Percentiles rank a stretch among this genome's conserved stretches.
Conservation (phyloP, 2,797 vertebrate genomes). For the Sebastes vulpes region DNA sequence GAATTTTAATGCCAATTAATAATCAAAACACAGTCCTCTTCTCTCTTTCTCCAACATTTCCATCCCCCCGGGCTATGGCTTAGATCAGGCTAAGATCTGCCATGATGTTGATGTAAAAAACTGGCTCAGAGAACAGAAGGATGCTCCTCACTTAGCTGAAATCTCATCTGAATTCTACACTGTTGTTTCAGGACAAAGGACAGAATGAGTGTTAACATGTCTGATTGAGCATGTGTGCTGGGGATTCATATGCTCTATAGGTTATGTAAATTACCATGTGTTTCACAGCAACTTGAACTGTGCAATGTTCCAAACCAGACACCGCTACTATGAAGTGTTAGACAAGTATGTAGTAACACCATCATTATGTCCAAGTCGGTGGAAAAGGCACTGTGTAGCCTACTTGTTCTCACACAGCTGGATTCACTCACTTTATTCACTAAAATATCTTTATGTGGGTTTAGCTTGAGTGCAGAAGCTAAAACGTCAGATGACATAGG, state of each 20-base stretch:
- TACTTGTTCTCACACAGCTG: background rate
- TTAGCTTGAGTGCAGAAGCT: background rate
- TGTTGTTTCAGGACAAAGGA: background rate
- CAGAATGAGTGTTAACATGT: background rate
- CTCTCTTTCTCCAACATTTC: constrained; percentile 37
- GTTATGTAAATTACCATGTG: constrained; percentile 15
- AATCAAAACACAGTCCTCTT: constrained; percentile 69
- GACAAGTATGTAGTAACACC: background rate
- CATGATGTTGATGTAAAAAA: constrained; percentile 46
- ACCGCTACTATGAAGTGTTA: background rate
- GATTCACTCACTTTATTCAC: background rate
- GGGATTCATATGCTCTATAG: constrained; percentile 9
- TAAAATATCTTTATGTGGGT: background rate
- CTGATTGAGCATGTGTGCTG: constrained; percentile 6
- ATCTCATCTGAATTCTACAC: background rate
- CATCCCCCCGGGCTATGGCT: constrained; percentile 48
- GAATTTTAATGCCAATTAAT: constrained; percentile 82
- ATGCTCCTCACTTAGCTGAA: constrained; percentile 13
- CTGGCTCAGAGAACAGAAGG: constrained; percentile 29
- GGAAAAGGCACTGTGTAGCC: background rate
- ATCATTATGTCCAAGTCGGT: background rate
- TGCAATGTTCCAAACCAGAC: background rate
- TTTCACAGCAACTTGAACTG: background rate
- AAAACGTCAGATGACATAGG: background rate
- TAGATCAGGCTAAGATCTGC: constrained; percentile 48